These are phyloP conservation scores for Condylura cristata DNA, from an alignment of 2,113 vertebrate species.

Conservation along the genomic window DNA sequence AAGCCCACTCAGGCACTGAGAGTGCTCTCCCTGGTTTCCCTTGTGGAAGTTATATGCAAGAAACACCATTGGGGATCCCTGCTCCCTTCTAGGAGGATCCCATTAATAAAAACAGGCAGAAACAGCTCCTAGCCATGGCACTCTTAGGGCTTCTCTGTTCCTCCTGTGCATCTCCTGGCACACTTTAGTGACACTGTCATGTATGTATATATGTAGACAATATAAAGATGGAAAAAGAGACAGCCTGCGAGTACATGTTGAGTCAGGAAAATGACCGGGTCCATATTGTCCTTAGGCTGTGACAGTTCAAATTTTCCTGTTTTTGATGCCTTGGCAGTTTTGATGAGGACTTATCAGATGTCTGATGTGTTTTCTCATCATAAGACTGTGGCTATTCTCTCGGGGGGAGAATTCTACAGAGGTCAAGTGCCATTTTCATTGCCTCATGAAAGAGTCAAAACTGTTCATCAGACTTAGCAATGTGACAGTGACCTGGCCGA, in stretches of 20 bases:
- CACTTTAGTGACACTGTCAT: neutral
- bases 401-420: neutral
- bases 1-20: accelerated
- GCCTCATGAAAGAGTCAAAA: accelerated
- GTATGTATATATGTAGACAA: neutral
- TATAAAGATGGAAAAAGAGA: neutral
- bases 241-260: neutral
- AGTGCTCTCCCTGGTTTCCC: neutral
- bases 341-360: neutral
- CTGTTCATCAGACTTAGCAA: accelerated
- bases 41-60: neutral
- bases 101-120: neutral
- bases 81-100: neutral
- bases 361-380: neutral
- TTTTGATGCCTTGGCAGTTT: neutral
- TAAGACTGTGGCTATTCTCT: no score
- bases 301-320: neutral
- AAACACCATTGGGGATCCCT: neutral
- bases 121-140: neutral
- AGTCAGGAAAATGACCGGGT: neutral
- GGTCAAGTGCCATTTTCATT: neutral
- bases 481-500: neutral
- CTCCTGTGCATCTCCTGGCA: neutral
- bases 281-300: neutral
- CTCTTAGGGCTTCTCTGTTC: neutral